phyloP scores from a whole-genome alignment of 1,140 invertebrate species.

The Trachelipus rathkii region DNA sequence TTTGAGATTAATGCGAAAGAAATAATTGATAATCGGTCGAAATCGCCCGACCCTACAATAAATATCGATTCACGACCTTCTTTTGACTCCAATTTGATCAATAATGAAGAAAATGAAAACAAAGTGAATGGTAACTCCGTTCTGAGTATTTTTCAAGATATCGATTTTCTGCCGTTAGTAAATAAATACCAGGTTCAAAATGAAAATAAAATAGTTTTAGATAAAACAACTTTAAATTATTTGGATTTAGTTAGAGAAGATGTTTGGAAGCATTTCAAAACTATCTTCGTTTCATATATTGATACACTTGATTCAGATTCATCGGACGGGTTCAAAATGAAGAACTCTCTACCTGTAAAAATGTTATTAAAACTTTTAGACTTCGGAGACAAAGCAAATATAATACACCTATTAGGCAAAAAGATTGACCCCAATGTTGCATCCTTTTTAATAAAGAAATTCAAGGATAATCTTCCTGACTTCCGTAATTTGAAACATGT shows the following conservation, averaged over 20 bases:
- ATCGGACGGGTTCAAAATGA: not conserved
- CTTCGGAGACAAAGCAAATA: not conserved
- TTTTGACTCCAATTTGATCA: not conserved
- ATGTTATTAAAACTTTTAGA: not conserved
- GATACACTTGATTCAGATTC: not conserved
- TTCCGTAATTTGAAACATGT: not conserved
- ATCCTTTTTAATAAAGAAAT: not conserved
- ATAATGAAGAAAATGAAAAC: not conserved
- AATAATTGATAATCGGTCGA: no score
- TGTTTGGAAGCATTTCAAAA: not conserved
- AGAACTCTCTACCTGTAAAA: not conserved
- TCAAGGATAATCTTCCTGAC: not conserved
- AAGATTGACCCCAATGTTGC: not conserved
- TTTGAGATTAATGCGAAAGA: constrained; percentile 1
- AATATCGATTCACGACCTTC: not conserved
- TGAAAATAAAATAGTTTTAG: not conserved
- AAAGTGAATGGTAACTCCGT: not conserved
- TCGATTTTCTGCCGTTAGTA: not conserved
- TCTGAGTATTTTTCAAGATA: not conserved
- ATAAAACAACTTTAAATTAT: not conserved
- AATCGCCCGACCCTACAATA: not conserved
- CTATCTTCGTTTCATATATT: not conserved
- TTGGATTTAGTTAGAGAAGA: not conserved
- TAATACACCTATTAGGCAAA: not conserved
- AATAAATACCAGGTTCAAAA: not conserved